phyloP scores from a whole-genome alignment of 2,888 invertebrate species.

The Phymatocera aterrima region DNA sequence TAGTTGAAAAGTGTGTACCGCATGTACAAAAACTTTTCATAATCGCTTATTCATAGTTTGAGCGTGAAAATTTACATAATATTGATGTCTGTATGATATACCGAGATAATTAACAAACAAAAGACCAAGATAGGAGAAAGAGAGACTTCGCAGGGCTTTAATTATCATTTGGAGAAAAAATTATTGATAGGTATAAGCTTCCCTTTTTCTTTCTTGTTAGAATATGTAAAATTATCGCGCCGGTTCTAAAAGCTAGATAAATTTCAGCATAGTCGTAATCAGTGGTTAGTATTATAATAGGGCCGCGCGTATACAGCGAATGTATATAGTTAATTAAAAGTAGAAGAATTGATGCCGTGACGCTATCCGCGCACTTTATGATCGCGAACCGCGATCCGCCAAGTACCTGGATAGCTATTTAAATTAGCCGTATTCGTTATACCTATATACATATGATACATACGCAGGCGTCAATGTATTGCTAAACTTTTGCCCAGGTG shows the following conservation, averaged over 20 bases:
- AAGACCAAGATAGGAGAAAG: too few relatives aligned
- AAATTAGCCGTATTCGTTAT: too few relatives aligned
- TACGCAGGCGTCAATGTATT: constrained; percentile 38
- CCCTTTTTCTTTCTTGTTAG: neutral
- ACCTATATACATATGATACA: too few relatives aligned
- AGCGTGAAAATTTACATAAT: too few relatives aligned
- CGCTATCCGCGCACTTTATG: neutral
- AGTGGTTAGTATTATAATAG: neutral
- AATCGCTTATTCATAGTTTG: neutral
- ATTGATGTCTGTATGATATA: too few relatives aligned
- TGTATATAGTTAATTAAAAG: neutral
- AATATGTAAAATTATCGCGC: neutral
- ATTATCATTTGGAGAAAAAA: neutral
- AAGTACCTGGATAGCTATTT: too few relatives aligned
- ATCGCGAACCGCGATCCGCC: neutral
- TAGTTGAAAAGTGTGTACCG: too few relatives aligned
- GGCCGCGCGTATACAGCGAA: too few relatives aligned
- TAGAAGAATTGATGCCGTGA: neutral
- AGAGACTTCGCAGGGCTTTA: too few relatives aligned
- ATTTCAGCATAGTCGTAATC: neutral
- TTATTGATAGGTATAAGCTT: neutral
- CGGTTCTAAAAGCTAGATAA: neutral
- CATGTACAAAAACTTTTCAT: too few relatives aligned
- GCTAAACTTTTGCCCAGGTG: constrained; percentile 42
- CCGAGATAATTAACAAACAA: too few relatives aligned